Conservation (phyloP, 2,797 vertebrate species). For the Pyrrhura leucotis region DNA sequence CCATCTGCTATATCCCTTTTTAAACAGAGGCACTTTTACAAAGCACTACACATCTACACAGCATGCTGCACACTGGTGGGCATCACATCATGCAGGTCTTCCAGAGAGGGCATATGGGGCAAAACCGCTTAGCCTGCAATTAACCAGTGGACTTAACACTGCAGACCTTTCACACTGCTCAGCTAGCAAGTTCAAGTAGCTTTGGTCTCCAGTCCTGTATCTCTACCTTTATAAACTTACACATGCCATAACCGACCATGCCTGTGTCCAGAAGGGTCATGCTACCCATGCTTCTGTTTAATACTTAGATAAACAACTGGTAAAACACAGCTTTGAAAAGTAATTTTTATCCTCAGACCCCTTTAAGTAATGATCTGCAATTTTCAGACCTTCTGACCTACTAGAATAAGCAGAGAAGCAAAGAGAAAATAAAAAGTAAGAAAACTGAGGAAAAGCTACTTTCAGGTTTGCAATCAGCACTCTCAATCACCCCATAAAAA, state of each 20-base stretch:
- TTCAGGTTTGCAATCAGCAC: neutral
- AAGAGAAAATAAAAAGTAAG: neutral
- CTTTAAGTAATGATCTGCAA: neutral
- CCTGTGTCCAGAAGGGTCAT: neutral
- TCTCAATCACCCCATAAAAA: neutral
- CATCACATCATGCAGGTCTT: neutral
- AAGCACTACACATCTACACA: neutral
- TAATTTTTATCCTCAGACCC: neutral
- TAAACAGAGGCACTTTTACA: neutral
- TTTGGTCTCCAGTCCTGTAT: neutral
- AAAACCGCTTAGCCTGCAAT: neutral
- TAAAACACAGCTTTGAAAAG: slow-evolving; percentile 35
- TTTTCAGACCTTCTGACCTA: neutral
- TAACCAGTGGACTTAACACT: neutral
- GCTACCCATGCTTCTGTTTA: neutral
- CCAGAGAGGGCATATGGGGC: neutral
- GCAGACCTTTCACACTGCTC: neutral
- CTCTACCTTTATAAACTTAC: neutral
- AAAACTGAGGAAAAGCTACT: neutral
- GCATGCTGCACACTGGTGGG: neutral
- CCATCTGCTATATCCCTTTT: neutral
- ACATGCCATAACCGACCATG: neutral
- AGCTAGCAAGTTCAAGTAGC: neutral
- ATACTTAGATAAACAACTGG: neutral
- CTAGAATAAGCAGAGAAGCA: neutral